Percentiles rank a stretch among this genome's conserved stretches.
These are phyloP conservation scores for Cheumatopsyche charites DNA, from an alignment of 1,140 invertebrate species.

Conservation along the genomic window DNA sequence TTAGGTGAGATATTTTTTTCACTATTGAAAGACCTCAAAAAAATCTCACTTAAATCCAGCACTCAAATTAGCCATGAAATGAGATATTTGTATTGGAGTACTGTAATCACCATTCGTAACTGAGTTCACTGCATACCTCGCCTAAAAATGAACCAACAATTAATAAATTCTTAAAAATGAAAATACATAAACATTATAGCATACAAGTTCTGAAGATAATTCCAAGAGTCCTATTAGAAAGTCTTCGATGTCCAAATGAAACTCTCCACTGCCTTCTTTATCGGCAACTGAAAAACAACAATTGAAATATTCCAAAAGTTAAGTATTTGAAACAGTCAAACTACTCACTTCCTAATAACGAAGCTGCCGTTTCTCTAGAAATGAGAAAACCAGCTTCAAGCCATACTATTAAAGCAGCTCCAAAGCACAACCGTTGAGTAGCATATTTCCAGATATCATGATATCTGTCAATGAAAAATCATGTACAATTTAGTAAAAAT, in stretches of 20 bases:
- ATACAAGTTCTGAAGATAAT: conserved; percentile 82
- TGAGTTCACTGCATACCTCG: conserved; percentile 84
- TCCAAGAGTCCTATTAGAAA: conserved; percentile 84
- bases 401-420: conserved; percentile 79
- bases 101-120: conserved; percentile 86
- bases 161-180: conserved; percentile 37
- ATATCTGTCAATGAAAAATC: conserved; percentile 67
- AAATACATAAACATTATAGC: conserved; percentile 47
- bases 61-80: conserved; percentile 85
- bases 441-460: conserved; percentile 87
- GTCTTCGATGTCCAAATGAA: conserved; percentile 90
- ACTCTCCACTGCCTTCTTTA: conserved; percentile 67
- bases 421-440: conserved; percentile 79
- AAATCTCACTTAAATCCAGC: conserved; percentile 75
- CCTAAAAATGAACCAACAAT: conserved; percentile 57
- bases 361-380: conserved; percentile 75
- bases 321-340: background rate
- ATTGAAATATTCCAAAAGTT: background rate
- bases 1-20: no score
- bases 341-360: conserved; percentile 75
- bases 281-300: conserved; percentile 52
- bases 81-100: conserved; percentile 80
- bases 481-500: background rate
- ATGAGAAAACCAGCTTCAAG: conserved; percentile 78
- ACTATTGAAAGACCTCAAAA: background rate